Percentiles rank a stretch among this genome's conserved stretches.
Evolutionary conservation across 2,797 vertebrate genomes (phyloP).

Genomic region (Pangasius sanitwongsei): DNA sequence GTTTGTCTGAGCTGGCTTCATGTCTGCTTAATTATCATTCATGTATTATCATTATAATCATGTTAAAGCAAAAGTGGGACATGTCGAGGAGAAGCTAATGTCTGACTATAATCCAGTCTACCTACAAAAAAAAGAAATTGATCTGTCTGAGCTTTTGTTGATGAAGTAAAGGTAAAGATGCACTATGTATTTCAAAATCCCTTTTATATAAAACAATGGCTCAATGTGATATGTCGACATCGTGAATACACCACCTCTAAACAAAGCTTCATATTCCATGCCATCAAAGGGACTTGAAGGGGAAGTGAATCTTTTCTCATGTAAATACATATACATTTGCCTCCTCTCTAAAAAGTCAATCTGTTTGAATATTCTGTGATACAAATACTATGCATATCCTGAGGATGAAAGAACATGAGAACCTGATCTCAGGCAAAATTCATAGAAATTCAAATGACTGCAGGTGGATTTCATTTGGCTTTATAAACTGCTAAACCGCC

Average conservation of each 20-base stretch:
- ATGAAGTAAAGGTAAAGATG: slow-evolving; percentile 24
- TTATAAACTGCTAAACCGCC: neutral
- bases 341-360: neutral
- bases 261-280: neutral
- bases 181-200: slow-evolving; percentile 9
- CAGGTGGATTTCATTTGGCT: neutral
- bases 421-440: neutral
- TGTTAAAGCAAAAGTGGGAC: slow-evolving; percentile 32
- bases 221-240: slow-evolving; percentile 12
- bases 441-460: neutral
- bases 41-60: slow-evolving; percentile 34
- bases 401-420: neutral
- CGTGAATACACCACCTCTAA: slow-evolving; percentile 11
- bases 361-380: neutral
- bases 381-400: neutral
- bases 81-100: slow-evolving; percentile 18
- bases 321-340: neutral
- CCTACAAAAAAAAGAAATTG: neutral
- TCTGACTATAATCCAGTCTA: slow-evolving; percentile 47
- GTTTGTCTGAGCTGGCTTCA: slow-evolving; percentile 38
- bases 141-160: neutral
- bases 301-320: neutral
- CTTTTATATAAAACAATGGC: slow-evolving; percentile 31
- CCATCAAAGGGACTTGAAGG: neutral
- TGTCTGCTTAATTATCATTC: slow-evolving; percentile 47